Base-by-base conservation (phyloP, 2,888 invertebrate genomes). In the Trissoscelio sp. region DNA sequence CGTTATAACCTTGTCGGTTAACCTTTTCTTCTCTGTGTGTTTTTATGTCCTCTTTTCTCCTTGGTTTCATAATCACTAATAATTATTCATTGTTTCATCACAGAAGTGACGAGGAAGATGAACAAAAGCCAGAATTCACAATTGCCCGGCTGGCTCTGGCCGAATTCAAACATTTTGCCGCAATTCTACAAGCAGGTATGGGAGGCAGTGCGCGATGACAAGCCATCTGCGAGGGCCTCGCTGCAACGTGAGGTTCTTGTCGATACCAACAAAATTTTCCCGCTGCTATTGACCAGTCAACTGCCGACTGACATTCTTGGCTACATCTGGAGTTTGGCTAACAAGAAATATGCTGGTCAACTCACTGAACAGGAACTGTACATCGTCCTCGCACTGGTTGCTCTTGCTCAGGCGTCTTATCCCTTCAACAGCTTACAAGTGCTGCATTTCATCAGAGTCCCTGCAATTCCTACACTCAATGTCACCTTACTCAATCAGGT, bases 331-430 rank as follows among this genome's bases (percentile, higher is more conserved):
- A 91, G 91, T 39, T 85, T 92, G 42, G 92, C 92, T 0, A 92
- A 92, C 85, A 90, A 91, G 80, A 92, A 91, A 46, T 92, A 92
- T 18, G 90, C 92, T 6, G 92, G 92, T 3, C 91, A 91, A 48
- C 88, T 92, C 28, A 92, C 92, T 0, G 92, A 92, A 74, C 91
- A 92, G 67, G 92, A 92, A 77, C 85, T 92, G 0, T 92, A 92
- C 73, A 86, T 92, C 9, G 91, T 92, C 39, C 86, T 92, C 34
- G 92, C 92, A n/a, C 86, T 92, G 9, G 92, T 92, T 1, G 92
- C 92, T 1, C 88, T 92, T 0, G 92, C 92, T 18, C 92, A 92
- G 85, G 91, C 92, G 55, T 89, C 88, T 31, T 89, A 88, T 66
- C 87, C 89, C 1, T 91, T 91, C 37, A 89, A 89, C 18, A 90